These are phyloP conservation scores for Enoplosus armatus DNA, from an alignment of 2,797 vertebrate species.

Conservation along the genomic window DNA sequence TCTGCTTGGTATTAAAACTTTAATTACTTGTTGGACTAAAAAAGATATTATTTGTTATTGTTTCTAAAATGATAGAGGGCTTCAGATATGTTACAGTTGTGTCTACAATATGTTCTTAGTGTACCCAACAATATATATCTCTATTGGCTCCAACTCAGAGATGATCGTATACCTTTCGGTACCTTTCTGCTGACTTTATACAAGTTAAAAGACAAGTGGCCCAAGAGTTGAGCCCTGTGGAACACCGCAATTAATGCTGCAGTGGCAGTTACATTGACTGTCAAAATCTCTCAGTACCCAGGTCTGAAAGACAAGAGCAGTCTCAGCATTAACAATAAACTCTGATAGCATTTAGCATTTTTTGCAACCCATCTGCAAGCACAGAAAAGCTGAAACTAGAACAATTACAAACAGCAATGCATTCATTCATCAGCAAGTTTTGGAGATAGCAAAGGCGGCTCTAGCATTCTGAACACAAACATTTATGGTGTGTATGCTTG, in stretches of 20 bases:
- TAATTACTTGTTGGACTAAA: neutral
- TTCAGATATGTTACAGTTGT: neutral
- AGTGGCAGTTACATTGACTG: neutral
- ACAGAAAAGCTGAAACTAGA: neutral
- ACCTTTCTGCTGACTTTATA: neutral
- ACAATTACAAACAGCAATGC: neutral
- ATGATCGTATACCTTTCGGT: too few relatives aligned
- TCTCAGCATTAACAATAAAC: neutral
- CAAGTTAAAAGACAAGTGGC: neutral
- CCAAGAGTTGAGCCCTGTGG: neutral
- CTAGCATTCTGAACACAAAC: neutral
- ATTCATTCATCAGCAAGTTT: neutral
- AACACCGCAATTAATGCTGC: neutral
- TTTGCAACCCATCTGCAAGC: neutral
- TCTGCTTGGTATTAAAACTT: neutral
- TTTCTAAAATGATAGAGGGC: neutral
- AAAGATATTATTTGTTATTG: neutral
- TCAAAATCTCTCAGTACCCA: neutral
- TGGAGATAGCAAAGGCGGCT: neutral
- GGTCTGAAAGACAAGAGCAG: neutral
- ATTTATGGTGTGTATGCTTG: too few relatives aligned
- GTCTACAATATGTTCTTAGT: too few relatives aligned
- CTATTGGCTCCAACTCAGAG: too few relatives aligned
- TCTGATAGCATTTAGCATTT: too few relatives aligned
- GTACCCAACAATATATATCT: too few relatives aligned